Percentiles rank a stretch among this genome's conserved stretches.
Evolutionary conservation across 1,140 invertebrate genomes (phyloP).

Genomic region (Nylanderia fulva): DNA sequence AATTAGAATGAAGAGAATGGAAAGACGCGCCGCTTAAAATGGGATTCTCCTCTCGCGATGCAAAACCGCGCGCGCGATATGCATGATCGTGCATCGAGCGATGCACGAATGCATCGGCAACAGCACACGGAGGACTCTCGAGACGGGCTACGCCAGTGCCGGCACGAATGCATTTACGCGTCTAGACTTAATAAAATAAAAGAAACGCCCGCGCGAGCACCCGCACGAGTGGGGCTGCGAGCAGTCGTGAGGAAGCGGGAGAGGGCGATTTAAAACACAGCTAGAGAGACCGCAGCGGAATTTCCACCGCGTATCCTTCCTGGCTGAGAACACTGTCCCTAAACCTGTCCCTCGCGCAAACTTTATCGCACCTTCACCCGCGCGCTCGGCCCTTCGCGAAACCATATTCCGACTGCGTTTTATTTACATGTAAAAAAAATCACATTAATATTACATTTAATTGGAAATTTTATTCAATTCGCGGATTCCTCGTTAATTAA

Average conservation of each 20-base stretch:
- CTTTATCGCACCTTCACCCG: constrained; percentile 11
- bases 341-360: constrained; percentile 33
- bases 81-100: constrained; percentile 16
- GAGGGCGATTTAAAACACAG: constrained; percentile 80
- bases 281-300: constrained; percentile 78
- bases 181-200: constrained; percentile 86
- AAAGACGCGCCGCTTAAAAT: neutral
- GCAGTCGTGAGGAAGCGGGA: constrained; percentile 57
- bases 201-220: constrained; percentile 80
- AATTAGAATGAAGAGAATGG: constrained; percentile 1
- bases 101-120: constrained; percentile 58
- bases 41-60: constrained; percentile 7
- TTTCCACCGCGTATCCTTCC: constrained; percentile 77
- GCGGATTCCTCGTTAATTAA: too few species aligned
- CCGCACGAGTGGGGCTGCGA: constrained; percentile 75
- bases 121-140: constrained; percentile 67
- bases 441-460: too few species aligned
- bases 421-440: neutral
- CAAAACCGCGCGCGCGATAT: constrained; percentile 22
- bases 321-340: constrained; percentile 55
- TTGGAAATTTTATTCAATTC: neutral
- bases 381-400: neutral
- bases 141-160: constrained; percentile 82
- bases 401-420: neutral
- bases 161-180: constrained; percentile 85